These are phyloP conservation scores for Microtus oregoni DNA, from an alignment of 2,113 vertebrate genomes.

Conservation along the genomic window DNA sequence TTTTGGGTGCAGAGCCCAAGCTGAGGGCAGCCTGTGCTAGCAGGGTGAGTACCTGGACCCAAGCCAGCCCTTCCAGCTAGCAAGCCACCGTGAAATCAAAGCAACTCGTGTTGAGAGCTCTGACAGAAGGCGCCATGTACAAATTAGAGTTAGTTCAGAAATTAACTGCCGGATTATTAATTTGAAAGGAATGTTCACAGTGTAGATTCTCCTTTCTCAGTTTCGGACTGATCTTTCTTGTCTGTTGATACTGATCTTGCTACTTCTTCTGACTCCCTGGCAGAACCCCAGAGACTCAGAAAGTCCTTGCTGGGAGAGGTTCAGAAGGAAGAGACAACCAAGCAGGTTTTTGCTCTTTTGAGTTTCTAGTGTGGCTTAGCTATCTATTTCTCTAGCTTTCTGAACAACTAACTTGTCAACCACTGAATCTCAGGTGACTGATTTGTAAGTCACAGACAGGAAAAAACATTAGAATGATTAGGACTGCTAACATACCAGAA, in stretches of 20 bases:
- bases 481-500: background rate
- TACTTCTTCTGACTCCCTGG: constrained; percentile 68
- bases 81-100: constrained; percentile 81
- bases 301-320: constrained; percentile 57
- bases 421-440: background rate
- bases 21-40: constrained; percentile 52
- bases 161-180: constrained; percentile 87
- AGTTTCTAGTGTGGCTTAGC: background rate
- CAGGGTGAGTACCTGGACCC: constrained; percentile 75
- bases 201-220: constrained; percentile 70
- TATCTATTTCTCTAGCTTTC: background rate
- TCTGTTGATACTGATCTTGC: constrained; percentile 77
- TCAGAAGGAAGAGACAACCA: constrained; percentile 32
- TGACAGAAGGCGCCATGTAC: constrained; percentile 86
- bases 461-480: background rate
- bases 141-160: constrained; percentile 86
- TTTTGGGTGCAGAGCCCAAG: constrained; percentile 40
- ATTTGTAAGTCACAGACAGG: background rate
- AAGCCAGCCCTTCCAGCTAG: constrained; percentile 77
- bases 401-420: background rate
- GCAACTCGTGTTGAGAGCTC: constrained; percentile 79
- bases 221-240: constrained; percentile 79
- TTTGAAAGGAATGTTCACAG: constrained; percentile 84
- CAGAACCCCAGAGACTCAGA: constrained; percentile 36
- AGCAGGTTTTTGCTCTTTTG: constrained; percentile 70